A percentile compares a stretch with the other conserved stretches of the same genome.
phyloP scores from a whole-genome alignment of 1,140 invertebrate genomes.

The Berghia stephanieae region DNA sequence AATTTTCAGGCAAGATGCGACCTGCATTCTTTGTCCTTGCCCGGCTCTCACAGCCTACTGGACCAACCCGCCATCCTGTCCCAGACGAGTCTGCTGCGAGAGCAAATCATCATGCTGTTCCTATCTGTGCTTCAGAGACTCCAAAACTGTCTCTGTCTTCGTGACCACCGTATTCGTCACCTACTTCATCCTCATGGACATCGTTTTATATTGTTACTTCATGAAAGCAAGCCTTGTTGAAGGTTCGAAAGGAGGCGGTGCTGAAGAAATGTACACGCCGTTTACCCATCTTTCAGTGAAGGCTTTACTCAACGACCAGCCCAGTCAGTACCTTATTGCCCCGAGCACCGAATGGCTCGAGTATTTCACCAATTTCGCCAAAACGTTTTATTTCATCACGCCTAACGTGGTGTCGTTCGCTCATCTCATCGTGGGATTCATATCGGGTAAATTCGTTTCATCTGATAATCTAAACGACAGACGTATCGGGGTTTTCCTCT shows the following conservation, averaged over 20 bases:
- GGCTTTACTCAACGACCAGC: constrained; percentile 55
- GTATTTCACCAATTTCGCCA: constrained; percentile 51
- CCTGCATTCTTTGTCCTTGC: neutral
- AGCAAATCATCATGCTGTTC: constrained; percentile 16
- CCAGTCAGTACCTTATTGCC: constrained; percentile 52
- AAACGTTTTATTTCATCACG: constrained; percentile 51
- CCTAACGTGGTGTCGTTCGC: constrained; percentile 57
- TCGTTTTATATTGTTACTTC: constrained; percentile 44
- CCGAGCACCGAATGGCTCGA: constrained; percentile 57
- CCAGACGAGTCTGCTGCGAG: constrained; percentile 15
- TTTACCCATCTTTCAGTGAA: constrained; percentile 57
- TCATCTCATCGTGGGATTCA: constrained; percentile 49
- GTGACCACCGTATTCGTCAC: constrained; percentile 38
- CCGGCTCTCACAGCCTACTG: constrained; percentile 19
- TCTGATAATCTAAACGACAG: constrained; percentile 47
- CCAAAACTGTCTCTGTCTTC: constrained; percentile 18
- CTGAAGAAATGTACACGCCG: constrained; percentile 40
- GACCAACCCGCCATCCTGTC: constrained; percentile 23
- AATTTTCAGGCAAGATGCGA: too few relatives aligned
- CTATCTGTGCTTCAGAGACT: constrained; percentile 22
- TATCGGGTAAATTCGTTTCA: constrained; percentile 52
- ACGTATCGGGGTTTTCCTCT: constrained; percentile 53
- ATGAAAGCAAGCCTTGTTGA: constrained; percentile 36
- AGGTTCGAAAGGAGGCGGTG: constrained; percentile 33
- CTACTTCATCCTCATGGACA: constrained; percentile 58